phyloP scores from a whole-genome alignment of 64 coral and sea anemone genomes.

The Anthopleura sola region DNA sequence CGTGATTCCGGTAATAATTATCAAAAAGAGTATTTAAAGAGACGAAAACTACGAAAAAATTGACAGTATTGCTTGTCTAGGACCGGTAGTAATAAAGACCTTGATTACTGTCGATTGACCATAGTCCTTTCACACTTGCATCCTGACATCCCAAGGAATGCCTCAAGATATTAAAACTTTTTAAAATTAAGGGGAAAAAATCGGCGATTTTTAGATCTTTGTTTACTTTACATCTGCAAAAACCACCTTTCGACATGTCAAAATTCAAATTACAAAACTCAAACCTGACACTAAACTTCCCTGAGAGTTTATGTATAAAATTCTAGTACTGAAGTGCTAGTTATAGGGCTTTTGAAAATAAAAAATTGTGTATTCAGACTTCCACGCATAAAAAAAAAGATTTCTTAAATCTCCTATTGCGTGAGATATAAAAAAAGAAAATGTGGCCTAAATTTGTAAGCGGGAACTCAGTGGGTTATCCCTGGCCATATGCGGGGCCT shows the following conservation, averaged over 20 bases:
- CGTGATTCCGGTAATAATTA: slow-evolving; percentile 9
- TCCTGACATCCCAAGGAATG: neutral
- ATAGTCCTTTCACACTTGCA: neutral
- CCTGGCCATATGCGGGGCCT: neutral
- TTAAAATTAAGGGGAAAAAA: neutral
- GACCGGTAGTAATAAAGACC: neutral
- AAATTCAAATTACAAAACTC: neutral
- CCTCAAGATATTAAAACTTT: neutral
- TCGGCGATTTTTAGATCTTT: neutral
- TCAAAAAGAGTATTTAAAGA: slow-evolving; percentile 12
- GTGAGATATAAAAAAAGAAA: neutral
- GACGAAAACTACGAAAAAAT: neutral
- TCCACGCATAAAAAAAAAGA: neutral
- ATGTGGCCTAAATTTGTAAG: neutral
- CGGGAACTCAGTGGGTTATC: neutral
- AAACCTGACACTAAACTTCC: neutral
- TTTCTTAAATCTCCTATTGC: neutral
- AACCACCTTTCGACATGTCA: neutral
- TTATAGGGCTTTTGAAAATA: neutral
- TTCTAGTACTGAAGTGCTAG: neutral
- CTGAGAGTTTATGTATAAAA: neutral
- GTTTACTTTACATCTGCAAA: neutral
- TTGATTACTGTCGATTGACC: neutral
- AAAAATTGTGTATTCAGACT: neutral
- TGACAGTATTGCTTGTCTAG: neutral